Base-by-base conservation (phyloP, 2,797 vertebrate genomes). In the Acanthurus lineatus region DNA sequence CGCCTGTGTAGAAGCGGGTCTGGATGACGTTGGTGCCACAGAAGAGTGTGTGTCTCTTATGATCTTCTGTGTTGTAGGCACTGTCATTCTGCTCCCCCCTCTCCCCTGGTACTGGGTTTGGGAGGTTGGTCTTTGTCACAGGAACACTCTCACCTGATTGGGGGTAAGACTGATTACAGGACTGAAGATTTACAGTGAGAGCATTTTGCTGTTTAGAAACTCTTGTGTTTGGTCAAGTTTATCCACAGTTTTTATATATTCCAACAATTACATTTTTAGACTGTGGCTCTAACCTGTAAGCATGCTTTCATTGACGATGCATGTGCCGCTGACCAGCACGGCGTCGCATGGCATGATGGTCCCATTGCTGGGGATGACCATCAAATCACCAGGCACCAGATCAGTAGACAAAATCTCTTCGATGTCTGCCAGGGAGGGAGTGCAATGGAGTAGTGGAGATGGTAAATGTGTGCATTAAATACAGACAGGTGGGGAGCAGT, bases 261-360 rank as follows among this genome's bases (percentile, higher is more conserved):
- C 5, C 10, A 32, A 47, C 14, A 28, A 15, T n/a, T 14, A 6
- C 49, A 20, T 47, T n/a, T 57, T 20, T 10, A 40, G 53, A 62
- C 5, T 25, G 54, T 1, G 19, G 44, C 14, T 79, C 84, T 94
- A 89, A 99, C 98, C 98, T 96, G 98, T 99, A 86, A 99, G 93
- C 98, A 99, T 99, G 95, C 98, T 99, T 94, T 99, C 98, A 80
- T 99, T 99, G 80, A 99, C 98, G 65, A 99, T 99, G 91, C 98
- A 99, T 86, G 98, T 99, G 76, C 98, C 98, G 70, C 96, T 99
- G 82, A 99, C 91, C 79, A 99, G 94, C 56, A 98, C 97, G 1
- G 97, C 97, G 49, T 99, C 98, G 87, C 98, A 99, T 12, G 98
- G 97, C 98, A 99, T 98, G 91, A 99, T 96, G 85, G 95, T 98